Evolutionary conservation across 2,797 vertebrate species (phyloP).

Genomic region (Mionectes olivaceus): DNA sequence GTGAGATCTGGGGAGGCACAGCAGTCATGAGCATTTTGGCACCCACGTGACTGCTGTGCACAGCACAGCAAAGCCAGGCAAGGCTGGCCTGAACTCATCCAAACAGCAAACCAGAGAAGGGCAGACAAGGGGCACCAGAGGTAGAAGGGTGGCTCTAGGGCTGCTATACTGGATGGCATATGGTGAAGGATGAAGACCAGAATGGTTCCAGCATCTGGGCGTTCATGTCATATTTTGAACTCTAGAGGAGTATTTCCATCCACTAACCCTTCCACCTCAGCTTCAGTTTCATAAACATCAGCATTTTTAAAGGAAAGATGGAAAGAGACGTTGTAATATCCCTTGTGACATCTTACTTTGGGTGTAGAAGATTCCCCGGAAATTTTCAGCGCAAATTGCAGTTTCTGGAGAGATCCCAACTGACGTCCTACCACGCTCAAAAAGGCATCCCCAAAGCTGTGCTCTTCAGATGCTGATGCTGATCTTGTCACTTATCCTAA

Average conservation of each 20-base stretch:
- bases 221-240: accelerated
- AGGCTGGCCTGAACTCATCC: accelerated
- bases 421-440: not conserved
- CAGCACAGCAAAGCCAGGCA: accelerated
- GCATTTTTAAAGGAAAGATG: not conserved
- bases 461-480: not conserved
- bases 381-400: not conserved
- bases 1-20: accelerated
- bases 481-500: not conserved
- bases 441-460: not conserved
- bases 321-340: not conserved
- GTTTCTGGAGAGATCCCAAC: not conserved
- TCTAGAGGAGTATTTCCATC: not conserved
- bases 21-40: accelerated
- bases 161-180: not conserved
- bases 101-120: accelerated
- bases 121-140: not conserved
- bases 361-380: not conserved
- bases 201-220: accelerated
- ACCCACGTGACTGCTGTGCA: accelerated
- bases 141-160: accelerated
- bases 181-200: not conserved
- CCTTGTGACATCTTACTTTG: not conserved
- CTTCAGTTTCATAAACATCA: not conserved
- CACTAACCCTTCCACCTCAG: not conserved